Evolutionary conservation across 2,113 vertebrate species (phyloP).

Genomic region (Lichenostomus cassidix): DNA sequence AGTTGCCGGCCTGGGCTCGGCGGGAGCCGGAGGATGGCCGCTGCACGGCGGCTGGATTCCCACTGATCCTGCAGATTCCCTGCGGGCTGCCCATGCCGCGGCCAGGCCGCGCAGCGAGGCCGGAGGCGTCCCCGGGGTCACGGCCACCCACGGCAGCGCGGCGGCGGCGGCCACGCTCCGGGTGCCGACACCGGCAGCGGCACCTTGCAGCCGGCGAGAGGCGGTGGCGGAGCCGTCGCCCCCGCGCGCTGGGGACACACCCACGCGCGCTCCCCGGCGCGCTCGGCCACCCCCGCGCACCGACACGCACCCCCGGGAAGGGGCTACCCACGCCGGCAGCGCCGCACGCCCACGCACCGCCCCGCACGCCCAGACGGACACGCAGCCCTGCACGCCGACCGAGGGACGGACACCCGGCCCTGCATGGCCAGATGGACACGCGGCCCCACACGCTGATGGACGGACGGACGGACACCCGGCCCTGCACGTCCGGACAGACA

Average conservation of each 20-base stretch:
- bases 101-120: neutral
- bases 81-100: neutral
- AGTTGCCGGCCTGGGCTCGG: neutral
- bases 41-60: neutral
- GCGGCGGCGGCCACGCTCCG: neutral
- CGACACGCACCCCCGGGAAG: neutral
- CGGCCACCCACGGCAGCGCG: neutral
- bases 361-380: neutral
- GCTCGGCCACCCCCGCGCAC: neutral
- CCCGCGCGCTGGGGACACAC: too few relatives aligned
- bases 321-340: neutral
- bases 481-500: neutral
- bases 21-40: neutral
- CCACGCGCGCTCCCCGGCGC: too few relatives aligned
- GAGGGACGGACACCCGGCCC: neutral
- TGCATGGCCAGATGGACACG: rapidly evolving
- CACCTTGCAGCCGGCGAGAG: neutral
- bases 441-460: neutral
- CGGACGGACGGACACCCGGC: neutral
- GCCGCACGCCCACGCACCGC: neutral
- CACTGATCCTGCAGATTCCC: neutral
- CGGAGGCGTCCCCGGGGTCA: neutral
- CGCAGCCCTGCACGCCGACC: rapidly evolving
- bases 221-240: neutral
- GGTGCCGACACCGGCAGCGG: neutral